These are phyloP conservation scores for Hirtodrosophila histrioides DNA, from an alignment of 2,888 invertebrate genomes.

Conservation along the genomic window DNA sequence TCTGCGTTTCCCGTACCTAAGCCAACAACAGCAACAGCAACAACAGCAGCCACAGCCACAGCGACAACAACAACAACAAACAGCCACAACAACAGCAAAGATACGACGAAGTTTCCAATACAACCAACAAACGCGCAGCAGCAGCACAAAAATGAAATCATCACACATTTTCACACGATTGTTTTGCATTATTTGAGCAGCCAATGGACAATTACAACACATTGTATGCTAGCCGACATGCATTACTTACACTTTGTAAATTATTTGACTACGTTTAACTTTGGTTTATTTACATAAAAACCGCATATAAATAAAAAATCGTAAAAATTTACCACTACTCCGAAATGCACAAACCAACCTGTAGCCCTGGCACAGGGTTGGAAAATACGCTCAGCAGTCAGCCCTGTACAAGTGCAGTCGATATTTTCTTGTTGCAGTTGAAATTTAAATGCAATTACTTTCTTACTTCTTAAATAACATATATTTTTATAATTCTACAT, in stretches of 20 bases:
- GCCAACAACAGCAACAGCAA: conserved; percentile 52
- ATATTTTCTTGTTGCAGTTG: conserved; percentile 45
- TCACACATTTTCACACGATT: conserved; percentile 64
- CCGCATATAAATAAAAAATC: conserved; percentile 63
- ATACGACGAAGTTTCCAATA: conserved; percentile 75
- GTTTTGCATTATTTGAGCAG: conserved; percentile 2
- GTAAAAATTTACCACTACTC: conserved; percentile 75
- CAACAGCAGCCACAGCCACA: conserved; percentile 36
- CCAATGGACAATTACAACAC: conserved; percentile 9
- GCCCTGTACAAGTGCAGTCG: conserved; percentile 35
- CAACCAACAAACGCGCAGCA: conserved; percentile 69
- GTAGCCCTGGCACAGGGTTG: conserved; percentile 59
- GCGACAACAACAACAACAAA: conserved; percentile 56
- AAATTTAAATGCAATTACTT: conserved; percentile 35
- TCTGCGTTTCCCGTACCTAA: conserved; percentile 58
- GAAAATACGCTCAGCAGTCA: conserved; percentile 13
- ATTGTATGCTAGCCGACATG: background rate
- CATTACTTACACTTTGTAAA: conserved; percentile 68
- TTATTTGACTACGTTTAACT: conserved; percentile 58
- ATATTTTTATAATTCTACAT: conserved; percentile 28
- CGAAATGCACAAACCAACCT: conserved; percentile 70
- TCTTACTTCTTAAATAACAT: conserved; percentile 10
- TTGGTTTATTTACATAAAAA: conserved; percentile 75
- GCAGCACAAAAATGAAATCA: conserved; percentile 82
- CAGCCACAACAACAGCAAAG: conserved; percentile 46